Conservation (phyloP, 2,113 vertebrate genomes). For the Poeciliopsis retropinna region DNA sequence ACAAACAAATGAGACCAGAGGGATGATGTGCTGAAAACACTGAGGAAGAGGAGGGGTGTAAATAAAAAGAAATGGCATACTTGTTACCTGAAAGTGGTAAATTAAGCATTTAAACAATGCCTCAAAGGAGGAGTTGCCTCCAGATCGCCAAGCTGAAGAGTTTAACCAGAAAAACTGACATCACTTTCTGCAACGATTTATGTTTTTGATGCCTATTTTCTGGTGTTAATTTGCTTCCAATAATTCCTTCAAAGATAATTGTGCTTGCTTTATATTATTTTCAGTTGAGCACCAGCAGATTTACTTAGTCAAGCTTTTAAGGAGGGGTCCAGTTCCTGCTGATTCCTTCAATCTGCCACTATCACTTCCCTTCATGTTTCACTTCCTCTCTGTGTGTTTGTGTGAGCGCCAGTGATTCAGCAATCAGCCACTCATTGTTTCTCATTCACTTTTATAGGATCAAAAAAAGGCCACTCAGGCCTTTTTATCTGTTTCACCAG, state of each 20-base stretch:
- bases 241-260: constrained; percentile 24
- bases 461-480: not conserved
- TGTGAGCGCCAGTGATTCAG: constrained; percentile 33
- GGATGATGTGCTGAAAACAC: constrained; percentile 47
- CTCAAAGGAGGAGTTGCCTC: constrained; percentile 26
- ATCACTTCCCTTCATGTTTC: constrained; percentile 56
- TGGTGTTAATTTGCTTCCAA: constrained; percentile 10
- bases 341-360: constrained; percentile 53
- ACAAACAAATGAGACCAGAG: constrained; percentile 65
- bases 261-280: constrained; percentile 33
- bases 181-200: constrained; percentile 8
- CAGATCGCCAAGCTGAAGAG: not conserved
- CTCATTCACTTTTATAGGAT: constrained; percentile 2
- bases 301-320: constrained; percentile 61
- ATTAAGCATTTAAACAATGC: constrained; percentile 14
- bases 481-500: no score
- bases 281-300: constrained; percentile 43
- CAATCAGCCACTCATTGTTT: constrained; percentile 18
- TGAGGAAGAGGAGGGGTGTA: not conserved
- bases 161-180: not conserved
- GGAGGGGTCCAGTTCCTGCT: constrained; percentile 65
- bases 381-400: constrained; percentile 42
- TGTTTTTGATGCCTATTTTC: not conserved
- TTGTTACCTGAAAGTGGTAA: constrained; percentile 24
- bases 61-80: not conserved